Percentiles rank a stretch among this genome's conserved stretches.
Evolutionary conservation across 2,888 invertebrate species (phyloP).

Genomic region (Eremobia ochroleuca): DNA sequence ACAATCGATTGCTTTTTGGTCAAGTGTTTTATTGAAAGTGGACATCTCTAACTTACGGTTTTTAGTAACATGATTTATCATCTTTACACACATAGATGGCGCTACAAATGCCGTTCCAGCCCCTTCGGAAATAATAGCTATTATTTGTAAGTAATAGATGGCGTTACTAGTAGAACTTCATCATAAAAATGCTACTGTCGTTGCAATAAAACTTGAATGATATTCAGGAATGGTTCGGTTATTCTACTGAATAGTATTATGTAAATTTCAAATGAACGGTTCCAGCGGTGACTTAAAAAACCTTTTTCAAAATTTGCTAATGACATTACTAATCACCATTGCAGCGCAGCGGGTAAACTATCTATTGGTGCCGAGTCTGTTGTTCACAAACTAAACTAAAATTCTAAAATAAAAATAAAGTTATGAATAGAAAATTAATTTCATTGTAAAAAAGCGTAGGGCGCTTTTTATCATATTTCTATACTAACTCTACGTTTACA

Average conservation of each 20-base stretch:
- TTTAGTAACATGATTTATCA: not conserved
- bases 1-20: not conserved
- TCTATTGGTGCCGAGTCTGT: too few relatives aligned
- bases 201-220: not conserved
- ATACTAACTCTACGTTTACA: too few relatives aligned
- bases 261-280: too few relatives aligned
- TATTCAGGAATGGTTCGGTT: too few relatives aligned
- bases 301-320: too few relatives aligned
- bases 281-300: not conserved
- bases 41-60: slow-evolving; percentile 23
- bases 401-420: too few relatives aligned
- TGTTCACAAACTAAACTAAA: too few relatives aligned
- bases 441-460: too few relatives aligned
- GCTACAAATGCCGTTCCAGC: not conserved
- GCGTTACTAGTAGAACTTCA: not conserved
- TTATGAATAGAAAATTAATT: too few relatives aligned
- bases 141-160: slow-evolving; percentile 3
- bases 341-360: not conserved
- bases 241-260: not conserved
- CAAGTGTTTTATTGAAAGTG: not conserved
- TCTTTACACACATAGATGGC: slow-evolving; percentile 19
- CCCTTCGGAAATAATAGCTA: not conserved
- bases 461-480: too few relatives aligned
- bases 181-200: not conserved
- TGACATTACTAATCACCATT: not conserved